Conservation (phyloP, 2,113 vertebrate species). For the Hymenochirus boettgeri region DNA sequence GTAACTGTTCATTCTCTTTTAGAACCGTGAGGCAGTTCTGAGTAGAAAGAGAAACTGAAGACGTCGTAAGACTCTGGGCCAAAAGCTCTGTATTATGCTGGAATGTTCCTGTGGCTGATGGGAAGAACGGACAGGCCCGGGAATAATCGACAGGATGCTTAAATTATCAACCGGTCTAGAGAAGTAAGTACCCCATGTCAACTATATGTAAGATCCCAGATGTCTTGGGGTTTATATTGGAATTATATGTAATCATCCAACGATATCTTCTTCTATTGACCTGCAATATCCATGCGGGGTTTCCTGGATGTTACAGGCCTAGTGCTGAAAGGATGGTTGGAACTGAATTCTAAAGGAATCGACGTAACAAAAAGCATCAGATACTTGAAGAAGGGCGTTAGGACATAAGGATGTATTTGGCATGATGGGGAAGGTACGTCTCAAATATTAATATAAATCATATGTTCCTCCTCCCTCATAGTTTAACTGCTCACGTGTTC, state of each 20-base stretch:
- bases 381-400: constrained; percentile 61
- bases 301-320: constrained; percentile 46
- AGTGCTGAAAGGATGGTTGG: constrained; percentile 65
- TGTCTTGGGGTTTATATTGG: too few relatives aligned
- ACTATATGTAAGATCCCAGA: background rate
- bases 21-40: constrained; percentile 52
- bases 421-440: constrained; percentile 66
- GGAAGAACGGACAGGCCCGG: constrained; percentile 50
- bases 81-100: constrained; percentile 49
- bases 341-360: constrained; percentile 53
- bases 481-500: too few relatives aligned
- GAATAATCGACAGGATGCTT: constrained; percentile 58
- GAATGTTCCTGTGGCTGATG: constrained; percentile 58
- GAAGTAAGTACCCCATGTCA: constrained; percentile 41
- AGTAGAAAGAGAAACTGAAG: constrained; percentile 56
- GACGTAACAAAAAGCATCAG: constrained; percentile 52
- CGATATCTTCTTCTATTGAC: background rate
- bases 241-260: too few relatives aligned
- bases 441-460: too few relatives aligned
- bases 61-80: constrained; percentile 29
- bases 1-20: background rate
- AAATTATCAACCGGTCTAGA: constrained; percentile 47
- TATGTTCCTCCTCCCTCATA: too few relatives aligned
- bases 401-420: constrained; percentile 58
- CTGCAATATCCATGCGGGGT: background rate